Percentiles rank a stretch among this genome's conserved stretches.
Conservation (phyloP, 1,140 invertebrate species). For the Magallana gigas region DNA sequence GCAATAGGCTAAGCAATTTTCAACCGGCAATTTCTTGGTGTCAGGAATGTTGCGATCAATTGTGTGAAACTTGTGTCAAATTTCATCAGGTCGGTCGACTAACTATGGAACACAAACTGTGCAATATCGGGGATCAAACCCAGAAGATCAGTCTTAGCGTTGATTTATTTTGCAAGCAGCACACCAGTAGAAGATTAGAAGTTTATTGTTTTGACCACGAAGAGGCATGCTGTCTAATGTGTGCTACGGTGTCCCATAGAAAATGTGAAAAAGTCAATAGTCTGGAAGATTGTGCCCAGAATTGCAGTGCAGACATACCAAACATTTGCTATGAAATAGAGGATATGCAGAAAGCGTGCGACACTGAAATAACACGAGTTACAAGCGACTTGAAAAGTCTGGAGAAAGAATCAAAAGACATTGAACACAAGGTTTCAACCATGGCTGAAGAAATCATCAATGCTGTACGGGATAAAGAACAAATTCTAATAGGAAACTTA, state of each 20-base stretch:
- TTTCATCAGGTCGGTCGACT: background rate
- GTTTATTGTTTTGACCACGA: constrained; percentile 49
- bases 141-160: background rate
- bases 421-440: background rate
- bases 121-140: background rate
- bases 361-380: background rate
- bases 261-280: constrained; percentile 45
- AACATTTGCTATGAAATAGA: background rate
- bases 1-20: too few relatives aligned
- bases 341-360: background rate
- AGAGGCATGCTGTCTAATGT: constrained; percentile 37
- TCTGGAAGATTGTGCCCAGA: background rate
- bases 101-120: constrained; percentile 11
- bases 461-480: background rate
- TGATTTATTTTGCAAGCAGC: background rate
- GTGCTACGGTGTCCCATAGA: constrained; percentile 33
- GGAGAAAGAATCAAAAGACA: background rate
- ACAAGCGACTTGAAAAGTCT: background rate
- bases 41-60: background rate
- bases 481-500: background rate
- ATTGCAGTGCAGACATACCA: background rate
- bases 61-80: background rate
- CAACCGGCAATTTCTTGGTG: constrained; percentile 4
- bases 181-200: constrained; percentile 35
- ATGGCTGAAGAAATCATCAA: background rate